Conservation (phyloP, 2,888 invertebrate species). For the Dolichomitus sp. region DNA sequence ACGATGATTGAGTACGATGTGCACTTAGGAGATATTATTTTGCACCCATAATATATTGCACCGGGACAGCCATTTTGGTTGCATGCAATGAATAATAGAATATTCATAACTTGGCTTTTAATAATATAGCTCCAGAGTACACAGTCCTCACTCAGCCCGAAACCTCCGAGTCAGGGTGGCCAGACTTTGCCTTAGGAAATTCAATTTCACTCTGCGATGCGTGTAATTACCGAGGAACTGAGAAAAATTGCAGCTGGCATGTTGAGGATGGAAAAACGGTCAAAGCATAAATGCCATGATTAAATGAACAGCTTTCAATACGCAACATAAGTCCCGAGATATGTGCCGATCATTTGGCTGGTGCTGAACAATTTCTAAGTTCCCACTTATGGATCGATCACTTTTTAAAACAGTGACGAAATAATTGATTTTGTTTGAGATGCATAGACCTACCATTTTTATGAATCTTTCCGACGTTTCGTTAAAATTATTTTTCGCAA, state of each 20-base stretch:
- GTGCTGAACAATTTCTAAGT: no score
- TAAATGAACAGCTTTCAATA: no score
- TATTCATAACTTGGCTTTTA: background rate
- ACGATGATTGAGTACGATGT: background rate
- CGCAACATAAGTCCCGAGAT: no score
- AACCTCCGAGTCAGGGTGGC: background rate
- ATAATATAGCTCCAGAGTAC: background rate
- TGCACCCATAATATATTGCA: background rate
- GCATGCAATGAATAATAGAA: background rate
- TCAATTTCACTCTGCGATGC: background rate
- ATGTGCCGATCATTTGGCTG: no score
- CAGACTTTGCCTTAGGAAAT: background rate
- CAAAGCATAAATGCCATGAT: no score
- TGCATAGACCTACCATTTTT: no score
- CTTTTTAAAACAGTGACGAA: no score
- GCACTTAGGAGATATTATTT: background rate
- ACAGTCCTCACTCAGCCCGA: background rate
- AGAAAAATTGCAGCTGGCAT: conserved; percentile 1
- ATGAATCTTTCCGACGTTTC: no score
- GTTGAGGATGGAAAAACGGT: background rate
- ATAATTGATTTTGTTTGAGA: no score
- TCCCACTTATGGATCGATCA: no score
- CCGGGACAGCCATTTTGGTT: background rate
- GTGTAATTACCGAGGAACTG: conserved; percentile 1
- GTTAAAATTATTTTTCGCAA: no score